Conservation (phyloP, 2,888 invertebrate species). For the Emmelina monodactyla region DNA sequence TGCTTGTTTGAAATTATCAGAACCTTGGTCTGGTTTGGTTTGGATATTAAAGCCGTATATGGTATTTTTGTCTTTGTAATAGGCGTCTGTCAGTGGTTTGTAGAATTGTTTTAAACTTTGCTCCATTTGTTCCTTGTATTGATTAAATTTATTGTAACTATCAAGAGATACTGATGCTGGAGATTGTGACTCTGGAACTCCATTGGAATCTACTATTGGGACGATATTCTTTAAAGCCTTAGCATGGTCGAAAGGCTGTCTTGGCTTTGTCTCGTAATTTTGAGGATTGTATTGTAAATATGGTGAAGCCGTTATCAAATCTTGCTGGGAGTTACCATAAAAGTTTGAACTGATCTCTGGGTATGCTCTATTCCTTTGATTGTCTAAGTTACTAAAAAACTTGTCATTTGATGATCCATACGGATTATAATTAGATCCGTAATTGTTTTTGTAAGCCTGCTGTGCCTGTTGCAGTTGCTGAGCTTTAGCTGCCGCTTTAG, state of each 20-base stretch:
- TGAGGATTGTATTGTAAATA: slow-evolving; percentile 32
- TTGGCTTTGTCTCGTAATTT: slow-evolving; percentile 26
- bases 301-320: slow-evolving; percentile 42
- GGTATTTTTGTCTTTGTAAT: slow-evolving; percentile 51
- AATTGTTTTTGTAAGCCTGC: slow-evolving; percentile 24
- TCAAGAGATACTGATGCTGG: background rate
- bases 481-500: slow-evolving; percentile 49
- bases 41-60: slow-evolving; percentile 43
- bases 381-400: slow-evolving; percentile 27
- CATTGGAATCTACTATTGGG: slow-evolving; percentile 53
- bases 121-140: slow-evolving; percentile 36
- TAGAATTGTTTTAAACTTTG: slow-evolving; percentile 36
- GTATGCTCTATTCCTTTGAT: slow-evolving; percentile 30
- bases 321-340: slow-evolving; percentile 29
- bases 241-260: slow-evolving; percentile 52
- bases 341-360: slow-evolving; percentile 22
- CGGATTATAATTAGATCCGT: slow-evolving; percentile 22
- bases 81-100: slow-evolving; percentile 41
- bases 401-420: slow-evolving; percentile 17
- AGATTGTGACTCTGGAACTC: slow-evolving; percentile 22
- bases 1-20: slow-evolving; percentile 30
- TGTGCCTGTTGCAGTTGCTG: slow-evolving; percentile 21
- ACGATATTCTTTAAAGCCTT: slow-evolving; percentile 58
- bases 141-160: slow-evolving; percentile 24
- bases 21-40: slow-evolving; percentile 36